Conservation (phyloP, 2,888 invertebrate species). For the Caprella mutica region DNA sequence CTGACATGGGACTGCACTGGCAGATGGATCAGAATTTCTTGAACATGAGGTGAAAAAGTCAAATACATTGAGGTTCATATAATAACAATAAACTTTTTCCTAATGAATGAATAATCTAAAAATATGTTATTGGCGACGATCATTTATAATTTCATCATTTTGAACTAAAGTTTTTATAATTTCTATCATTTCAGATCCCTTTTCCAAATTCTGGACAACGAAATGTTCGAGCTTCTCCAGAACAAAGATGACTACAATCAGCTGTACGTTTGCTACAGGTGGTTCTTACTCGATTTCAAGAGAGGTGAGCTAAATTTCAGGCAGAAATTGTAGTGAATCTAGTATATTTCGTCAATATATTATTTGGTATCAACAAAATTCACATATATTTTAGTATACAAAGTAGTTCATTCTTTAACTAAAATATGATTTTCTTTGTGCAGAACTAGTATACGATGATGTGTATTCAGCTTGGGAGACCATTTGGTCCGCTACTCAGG, state of each 20-base stretch:
- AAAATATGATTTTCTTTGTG: slow-evolving; percentile 1
- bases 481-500: slow-evolving; percentile 85
- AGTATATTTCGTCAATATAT: not conserved
- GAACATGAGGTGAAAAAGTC: slow-evolving; percentile 61
- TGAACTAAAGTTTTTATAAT: no score
- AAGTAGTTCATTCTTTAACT: not conserved
- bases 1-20: slow-evolving; percentile 80
- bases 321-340: no score
- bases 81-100: no score
- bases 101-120: no score
- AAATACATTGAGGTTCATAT: slow-evolving; percentile 15
- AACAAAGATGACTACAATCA: slow-evolving; percentile 92
- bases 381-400: not conserved
- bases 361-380: not conserved
- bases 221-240: slow-evolving; percentile 88
- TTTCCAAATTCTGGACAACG: slow-evolving; percentile 64
- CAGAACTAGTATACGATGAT: slow-evolving; percentile 77
- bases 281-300: slow-evolving; percentile 94
- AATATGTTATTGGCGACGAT: no score
- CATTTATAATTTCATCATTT: no score
- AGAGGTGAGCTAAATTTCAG: slow-evolving; percentile 42
- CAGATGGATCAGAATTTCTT: slow-evolving; percentile 95
- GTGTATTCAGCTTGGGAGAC: slow-evolving; percentile 89
- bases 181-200: slow-evolving; percentile 25
- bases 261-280: slow-evolving; percentile 94